Base-by-base conservation (phyloP, 64 coral and sea anemone genomes). In the Catalaphyllia jardinei region DNA sequence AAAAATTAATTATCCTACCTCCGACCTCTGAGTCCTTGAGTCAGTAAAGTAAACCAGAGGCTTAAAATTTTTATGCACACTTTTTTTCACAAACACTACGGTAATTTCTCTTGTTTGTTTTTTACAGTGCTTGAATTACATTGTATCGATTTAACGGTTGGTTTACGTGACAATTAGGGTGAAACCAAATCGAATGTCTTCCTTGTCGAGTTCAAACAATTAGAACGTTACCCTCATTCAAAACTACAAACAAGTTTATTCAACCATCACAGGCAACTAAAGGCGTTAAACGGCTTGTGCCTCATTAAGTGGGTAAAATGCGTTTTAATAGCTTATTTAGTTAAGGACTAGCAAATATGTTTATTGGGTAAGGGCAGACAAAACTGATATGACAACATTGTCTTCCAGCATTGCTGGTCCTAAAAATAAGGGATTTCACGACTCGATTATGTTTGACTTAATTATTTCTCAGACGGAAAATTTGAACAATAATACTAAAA, bases 191-290 rank as follows among this genome's bases (percentile, higher is more conserved):
- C 33, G 31, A 27, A 71, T 12, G 22, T 46, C 39, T 8, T 5
- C 19, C 20, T 50, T 85, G 81, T 9, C 79, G 38, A 31, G 67
- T 46, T 46, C 0, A 18, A 67, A 71, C 35, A 71, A 85, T 67
- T 0, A 35, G 51, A 20, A 38, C 33, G 63, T 51, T 39, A 51
- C 49, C 61, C 60, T 31, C 17, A 69, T 24, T 71, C 67, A 35
- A 46, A 35, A n/a, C 62, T 83, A 65, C 81, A 85, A 85, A 85
- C n/a, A 85, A 71, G 52, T 69, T 51, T 71, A 69, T 71, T 85
- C 62, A 46, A 85, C 63, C 63, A 28, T 85, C 38, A 71, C 31
- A 71, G 12, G 22, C 24, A 29, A n/a, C 13, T 7, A 57, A 59
- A 24, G 25, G 1, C 31, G 31, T 65, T 14, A 35, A 4, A 82